Conservation (phyloP, 2,797 vertebrate species). For the Salarias fasciatus region DNA sequence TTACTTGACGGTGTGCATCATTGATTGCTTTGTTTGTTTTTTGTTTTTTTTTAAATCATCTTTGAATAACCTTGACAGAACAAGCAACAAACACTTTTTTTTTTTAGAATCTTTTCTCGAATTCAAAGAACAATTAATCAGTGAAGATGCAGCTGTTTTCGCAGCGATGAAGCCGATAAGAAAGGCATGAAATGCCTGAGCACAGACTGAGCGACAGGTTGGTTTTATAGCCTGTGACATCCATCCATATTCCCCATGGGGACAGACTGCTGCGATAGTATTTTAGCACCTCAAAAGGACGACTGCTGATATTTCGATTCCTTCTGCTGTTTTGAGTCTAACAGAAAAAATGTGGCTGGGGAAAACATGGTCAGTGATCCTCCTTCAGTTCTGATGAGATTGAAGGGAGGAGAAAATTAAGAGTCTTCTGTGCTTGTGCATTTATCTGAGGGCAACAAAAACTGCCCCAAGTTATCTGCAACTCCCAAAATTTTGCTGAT, state of each 20-base stretch:
- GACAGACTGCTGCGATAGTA: constrained; percentile 29
- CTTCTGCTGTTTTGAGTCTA: constrained; percentile 35
- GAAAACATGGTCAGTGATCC: constrained; percentile 51
- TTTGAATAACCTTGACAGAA: not conserved
- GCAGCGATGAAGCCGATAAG: constrained; percentile 25
- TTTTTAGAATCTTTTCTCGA: not conserved
- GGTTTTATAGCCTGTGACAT: constrained; percentile 20
- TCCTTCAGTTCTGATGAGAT: constrained; percentile 4
- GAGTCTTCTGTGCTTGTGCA: constrained; percentile 14
- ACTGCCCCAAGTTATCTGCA: not conserved
- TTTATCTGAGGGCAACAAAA: constrained; percentile 1
- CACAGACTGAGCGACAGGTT: constrained; percentile 22
- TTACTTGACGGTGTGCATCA: not conserved
- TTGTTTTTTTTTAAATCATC: no score
- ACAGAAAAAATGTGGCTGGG: constrained; percentile 47
- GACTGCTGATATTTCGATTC: constrained; percentile 39
- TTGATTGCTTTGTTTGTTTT: not conserved
- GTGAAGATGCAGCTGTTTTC: not conserved
- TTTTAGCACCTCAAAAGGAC: constrained; percentile 53
- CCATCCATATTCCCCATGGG: constrained; percentile 41
- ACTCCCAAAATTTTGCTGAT: constrained; percentile 21
- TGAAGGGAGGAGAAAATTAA: constrained; percentile 13
- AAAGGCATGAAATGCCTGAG: constrained; percentile 24
- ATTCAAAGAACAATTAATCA: not conserved
- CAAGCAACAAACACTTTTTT: not conserved